Conservation (phyloP, 2,797 vertebrate genomes). For the Melanotaenia nigrans region DNA sequence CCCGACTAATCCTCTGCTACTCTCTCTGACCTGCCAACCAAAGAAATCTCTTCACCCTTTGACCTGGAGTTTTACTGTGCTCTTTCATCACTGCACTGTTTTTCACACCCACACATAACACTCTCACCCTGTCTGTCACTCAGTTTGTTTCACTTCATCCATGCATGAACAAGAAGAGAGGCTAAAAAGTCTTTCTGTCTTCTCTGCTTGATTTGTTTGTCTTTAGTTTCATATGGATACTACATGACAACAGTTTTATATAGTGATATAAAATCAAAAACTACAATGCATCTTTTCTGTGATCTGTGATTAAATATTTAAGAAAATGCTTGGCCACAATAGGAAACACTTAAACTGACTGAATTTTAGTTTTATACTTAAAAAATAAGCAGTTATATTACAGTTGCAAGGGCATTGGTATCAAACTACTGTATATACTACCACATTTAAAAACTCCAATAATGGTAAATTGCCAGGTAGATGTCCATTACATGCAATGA, state of each 20-base stretch:
- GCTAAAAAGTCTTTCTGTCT: slow-evolving; percentile 28
- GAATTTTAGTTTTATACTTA: neutral
- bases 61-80: slow-evolving; percentile 61
- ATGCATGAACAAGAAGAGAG: slow-evolving; percentile 57
- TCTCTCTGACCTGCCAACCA: slow-evolving; percentile 68
- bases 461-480: slow-evolving; percentile 38
- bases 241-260: slow-evolving; percentile 34
- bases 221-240: slow-evolving; percentile 40
- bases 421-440: slow-evolving; percentile 60
- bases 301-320: slow-evolving; percentile 1
- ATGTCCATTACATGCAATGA: slow-evolving; percentile 55
- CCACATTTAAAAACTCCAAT: slow-evolving; percentile 58
- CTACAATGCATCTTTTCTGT: slow-evolving; percentile 30
- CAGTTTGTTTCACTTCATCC: slow-evolving; percentile 58
- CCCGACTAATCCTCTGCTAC: slow-evolving; percentile 65
- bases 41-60: slow-evolving; percentile 57
- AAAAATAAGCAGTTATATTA: neutral
- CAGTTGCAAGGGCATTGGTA: slow-evolving; percentile 37
- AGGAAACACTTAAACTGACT: slow-evolving; percentile 18
- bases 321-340: slow-evolving; percentile 35
- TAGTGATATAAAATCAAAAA: slow-evolving; percentile 45
- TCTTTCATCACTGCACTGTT: slow-evolving; percentile 64
- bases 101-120: slow-evolving; percentile 59
- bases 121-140: slow-evolving; percentile 51
- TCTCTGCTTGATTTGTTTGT: slow-evolving; percentile 24